Evolutionary conservation across 2,113 vertebrate species (phyloP), one percentile per base, ranked within the genome.

Genomic region (Periophthalmus modestus): DNA sequence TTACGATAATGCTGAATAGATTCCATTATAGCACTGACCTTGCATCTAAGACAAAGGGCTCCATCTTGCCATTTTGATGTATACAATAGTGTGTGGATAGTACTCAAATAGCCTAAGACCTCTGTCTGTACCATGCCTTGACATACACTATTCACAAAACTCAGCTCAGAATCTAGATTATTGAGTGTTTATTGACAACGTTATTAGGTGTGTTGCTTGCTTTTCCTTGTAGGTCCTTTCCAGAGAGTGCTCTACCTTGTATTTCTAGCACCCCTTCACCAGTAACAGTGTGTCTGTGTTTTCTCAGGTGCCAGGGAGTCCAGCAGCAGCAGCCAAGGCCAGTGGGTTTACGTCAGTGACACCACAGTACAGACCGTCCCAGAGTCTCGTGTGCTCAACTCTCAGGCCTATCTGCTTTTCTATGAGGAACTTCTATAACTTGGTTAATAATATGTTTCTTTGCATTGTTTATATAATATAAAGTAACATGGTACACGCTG

Each of bases 381-480:
- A 16, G 97, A 98, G 87, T 96, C 97, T 73, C 92, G 96, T 93
- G 97, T 96, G 55, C 93, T 98, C 67, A 95, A 94, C 92, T 96
- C 98, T 93, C 98, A 99, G 93, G 98, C 98, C 0, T 99, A 99
- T 87, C 94, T 99, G 90, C 96, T 99, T 84, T 99, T 98, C 89
- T 99, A 98, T 81, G 98, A 99, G 93, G 96, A 96, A 91, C 85
- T 97, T 71, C 89, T 90, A 43, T 94, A 91, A 21, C 10, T 1
- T 54, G 46, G 7, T 59, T 59, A 23, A 54, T 7, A 34, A 4
- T 69, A 69, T 85, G 68, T 68, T n/a, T 59, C 34, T 14, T 62
- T 34, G 50, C 50, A 74, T 71, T 63, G 13, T 66, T 18, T 71
- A 46, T 66, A 4, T 16, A 67, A 73, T 62, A 62, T 14, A 62